Evolutionary conservation across 1,140 invertebrate species (phyloP), one percentile per base, ranked within the genome.

Genomic region (Macrotrachela quadricornifera): DNA sequence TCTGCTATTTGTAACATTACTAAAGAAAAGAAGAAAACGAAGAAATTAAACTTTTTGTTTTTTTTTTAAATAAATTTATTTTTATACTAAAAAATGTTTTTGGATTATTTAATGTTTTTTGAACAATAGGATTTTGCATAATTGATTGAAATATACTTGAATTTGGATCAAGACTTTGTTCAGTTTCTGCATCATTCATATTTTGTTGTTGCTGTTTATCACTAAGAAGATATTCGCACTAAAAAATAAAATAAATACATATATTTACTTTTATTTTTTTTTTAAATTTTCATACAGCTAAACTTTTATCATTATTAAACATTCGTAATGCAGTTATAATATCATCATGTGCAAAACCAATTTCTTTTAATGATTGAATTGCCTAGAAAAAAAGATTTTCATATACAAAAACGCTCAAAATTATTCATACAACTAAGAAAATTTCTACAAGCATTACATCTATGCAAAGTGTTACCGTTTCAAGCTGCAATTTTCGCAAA

Each of bases 1-100:
- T 79, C 77, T 45, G 79, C 60, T 63, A 79, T 75, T 45, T 75
- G 74, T 47, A 79, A 64, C 63, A 78, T 77, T 10, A 76, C 78
- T 77, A 63, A 36, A n/a, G n/a, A n/a, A n/a, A 67, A 68, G 51
- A 46, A 51, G 37, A 55, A 59, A 52, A 58, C 54, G 37, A 54
- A 45, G 56, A 46, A 38, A 46, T 44, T 54, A 39, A 21, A 49
- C 18, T 12, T 58, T 48, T 21, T 42, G 43, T 46, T 47, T 37
- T n/a, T n/a, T n/a, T n/a, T n/a, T n/a, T n/a, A n/a, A n/a, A n/a
- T n/a, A n/a, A n/a, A n/a, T n/a, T n/a, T 42, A 16, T 14, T 21
- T 15, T 57, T 59, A 55, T 61, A 67, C 64, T 72, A 57, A 78
- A 63, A 42, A 79, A 63, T 60, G 76, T 75, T 64, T 76, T 75